Conservation (phyloP, 35 echinoderm and acorn worm genomes). For the Heliocidaris erythrogramma region DNA sequence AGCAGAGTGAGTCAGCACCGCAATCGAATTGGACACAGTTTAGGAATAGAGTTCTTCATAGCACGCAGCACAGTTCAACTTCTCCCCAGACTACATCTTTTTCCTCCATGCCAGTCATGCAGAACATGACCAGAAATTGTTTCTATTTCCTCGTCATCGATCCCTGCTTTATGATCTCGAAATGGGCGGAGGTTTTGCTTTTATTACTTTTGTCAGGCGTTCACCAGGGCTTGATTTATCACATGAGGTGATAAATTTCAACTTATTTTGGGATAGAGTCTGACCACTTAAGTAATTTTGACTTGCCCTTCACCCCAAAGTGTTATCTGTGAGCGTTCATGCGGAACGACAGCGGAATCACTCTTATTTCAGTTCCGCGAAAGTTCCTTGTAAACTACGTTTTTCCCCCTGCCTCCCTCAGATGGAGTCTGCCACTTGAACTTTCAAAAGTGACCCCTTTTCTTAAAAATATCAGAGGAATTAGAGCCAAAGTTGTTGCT, state of each 20-base stretch:
- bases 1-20: neutral
- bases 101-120: constrained; percentile 25
- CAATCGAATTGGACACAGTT: neutral
- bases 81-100: neutral
- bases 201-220: neutral
- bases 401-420: neutral
- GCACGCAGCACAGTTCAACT: neutral
- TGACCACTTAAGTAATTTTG: neutral
- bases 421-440: neutral
- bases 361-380: neutral
- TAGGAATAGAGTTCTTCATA: neutral
- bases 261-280: neutral
- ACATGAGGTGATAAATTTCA: constrained; percentile 10
- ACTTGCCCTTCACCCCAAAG: neutral
- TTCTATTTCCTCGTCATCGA: constrained; percentile 27
- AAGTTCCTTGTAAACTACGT: neutral
- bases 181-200: neutral
- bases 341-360: neutral
- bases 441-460: neutral
- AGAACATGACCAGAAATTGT: constrained; percentile 44
- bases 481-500: neutral
- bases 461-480: neutral
- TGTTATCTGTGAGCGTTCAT: neutral
- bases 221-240: neutral
- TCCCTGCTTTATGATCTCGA: constrained; percentile 1